Evolutionary conservation across 2,888 invertebrate species (phyloP).

Genomic region (Lasioglossum lativentre): DNA sequence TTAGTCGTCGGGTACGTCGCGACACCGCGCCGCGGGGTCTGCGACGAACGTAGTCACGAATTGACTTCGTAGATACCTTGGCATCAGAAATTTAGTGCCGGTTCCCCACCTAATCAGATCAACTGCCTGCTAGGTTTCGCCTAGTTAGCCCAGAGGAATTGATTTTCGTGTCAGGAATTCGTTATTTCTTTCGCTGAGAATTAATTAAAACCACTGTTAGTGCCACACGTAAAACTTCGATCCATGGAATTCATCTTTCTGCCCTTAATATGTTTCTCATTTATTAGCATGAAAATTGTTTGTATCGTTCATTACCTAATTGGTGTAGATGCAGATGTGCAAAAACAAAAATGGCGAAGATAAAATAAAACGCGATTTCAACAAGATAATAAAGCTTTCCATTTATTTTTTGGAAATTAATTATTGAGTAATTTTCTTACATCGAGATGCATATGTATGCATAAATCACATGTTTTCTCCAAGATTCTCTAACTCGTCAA

Average conservation of each 20-base stretch:
- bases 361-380: not conserved
- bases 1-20: conserved; percentile 70
- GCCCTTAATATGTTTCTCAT: not conserved
- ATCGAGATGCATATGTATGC: not conserved
- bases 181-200: conserved; percentile 32
- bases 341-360: not conserved
- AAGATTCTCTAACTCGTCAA: conserved; percentile 87
- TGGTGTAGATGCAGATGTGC: not conserved
- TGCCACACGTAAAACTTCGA: not conserved
- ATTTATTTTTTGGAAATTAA: not conserved
- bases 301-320: not conserved
- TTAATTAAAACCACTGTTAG: not conserved
- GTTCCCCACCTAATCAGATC: conserved; percentile 58
- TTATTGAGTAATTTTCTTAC: not conserved
- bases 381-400: not conserved
- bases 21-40: conserved; percentile 36
- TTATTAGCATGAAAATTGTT: not conserved
- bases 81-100: conserved; percentile 66
- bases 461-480: conserved; percentile 78
- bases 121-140: conserved; percentile 47
- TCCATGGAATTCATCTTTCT: not conserved
- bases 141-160: conserved; percentile 51
- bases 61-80: conserved; percentile 58
- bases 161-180: conserved; percentile 54
- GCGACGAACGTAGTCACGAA: conserved; percentile 55